These are phyloP conservation scores for Pollenia amentaria DNA, from an alignment of 2,888 invertebrate genomes.

Conservation along the genomic window DNA sequence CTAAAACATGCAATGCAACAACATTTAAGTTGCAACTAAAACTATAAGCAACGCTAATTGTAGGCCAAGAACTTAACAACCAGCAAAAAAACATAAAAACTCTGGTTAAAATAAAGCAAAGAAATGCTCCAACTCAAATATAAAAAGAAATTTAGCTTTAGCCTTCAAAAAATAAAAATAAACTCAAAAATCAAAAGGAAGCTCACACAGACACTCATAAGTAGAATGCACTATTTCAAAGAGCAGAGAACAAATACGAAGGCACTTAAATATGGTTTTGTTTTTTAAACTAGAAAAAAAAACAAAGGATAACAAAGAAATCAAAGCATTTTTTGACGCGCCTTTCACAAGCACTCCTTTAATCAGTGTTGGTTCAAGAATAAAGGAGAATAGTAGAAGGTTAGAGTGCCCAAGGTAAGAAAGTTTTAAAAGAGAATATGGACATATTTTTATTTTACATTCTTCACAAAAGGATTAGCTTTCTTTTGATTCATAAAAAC, in stretches of 20 bases:
- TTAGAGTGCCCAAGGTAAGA: background rate
- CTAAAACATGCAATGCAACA: slow-evolving; percentile 52
- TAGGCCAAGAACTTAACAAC: slow-evolving; percentile 66
- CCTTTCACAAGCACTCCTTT: slow-evolving; percentile 57
- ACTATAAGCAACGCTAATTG: slow-evolving; percentile 46
- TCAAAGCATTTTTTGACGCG: slow-evolving; percentile 25
- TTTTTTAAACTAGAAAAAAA: background rate
- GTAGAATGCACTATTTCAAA: slow-evolving; percentile 25
- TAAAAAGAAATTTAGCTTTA: background rate
- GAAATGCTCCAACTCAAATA: slow-evolving; percentile 1
- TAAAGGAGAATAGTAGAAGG: background rate
- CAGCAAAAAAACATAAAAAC: slow-evolving; percentile 42
- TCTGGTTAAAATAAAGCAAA: slow-evolving; percentile 16
- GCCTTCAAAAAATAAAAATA: slow-evolving; percentile 34
- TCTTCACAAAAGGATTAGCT: too few relatives aligned
- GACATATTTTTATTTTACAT: too few relatives aligned
- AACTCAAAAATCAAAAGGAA: slow-evolving; percentile 9
- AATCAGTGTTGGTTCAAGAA: slow-evolving; percentile 38
- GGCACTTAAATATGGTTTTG: slow-evolving; percentile 25
- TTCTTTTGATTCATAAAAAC: too few relatives aligned
- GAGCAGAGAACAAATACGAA: slow-evolving; percentile 7
- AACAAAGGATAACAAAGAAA: too few relatives aligned
- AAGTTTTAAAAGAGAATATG: too few relatives aligned
- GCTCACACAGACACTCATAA: background rate
- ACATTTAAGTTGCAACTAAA: slow-evolving; percentile 48